Base-by-base conservation (phyloP, 2,888 invertebrate genomes). In the Perizoma flavofasciatum region DNA sequence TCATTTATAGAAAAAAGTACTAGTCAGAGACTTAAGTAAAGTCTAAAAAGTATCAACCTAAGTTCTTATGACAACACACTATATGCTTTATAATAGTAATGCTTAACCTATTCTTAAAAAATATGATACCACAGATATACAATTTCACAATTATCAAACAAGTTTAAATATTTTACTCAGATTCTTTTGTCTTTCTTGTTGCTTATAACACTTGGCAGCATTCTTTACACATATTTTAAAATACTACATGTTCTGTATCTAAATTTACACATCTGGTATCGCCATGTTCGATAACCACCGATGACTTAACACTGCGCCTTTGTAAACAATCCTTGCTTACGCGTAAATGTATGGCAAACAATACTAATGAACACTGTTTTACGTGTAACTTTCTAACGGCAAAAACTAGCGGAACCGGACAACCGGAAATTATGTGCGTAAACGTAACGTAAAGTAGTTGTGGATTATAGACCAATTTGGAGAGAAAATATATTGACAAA, bases 381-480 rank as follows among this genome's bases (percentile, higher is more conserved):
- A 72, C 58, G 62, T 65, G n/a, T 49, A 62, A 75, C 79, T 80
- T 80, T 80, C 79, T 77, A 77, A 75, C 76, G 63, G 69, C 68
- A 73, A 67, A 67, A 71, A 70, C 61, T 61, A 63, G 70, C 74
- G 77, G 78, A 79, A 79, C 73, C 70, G 73, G 70, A 73, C 61
- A 67, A 61, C 62, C 63, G 75, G 72, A 69, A 71, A 71, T 73
- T 58, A 67, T 64, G 65, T 59, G 59, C 61, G 66, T 66, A 60
- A 56, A 62, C 45, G 62, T 60, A 66, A 60, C 61, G 61, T 64
- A 57, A 61, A 46, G 63, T 50, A 60, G 60, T 59, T 63, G 65
- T 61, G 52, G 46, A 46, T 59, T 59, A 43, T 11, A 39, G 52
- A 53, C 57, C 53, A 48, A 54, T 63, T 63, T 60, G 53, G 54